A percentile compares a stretch with the other conserved stretches of the same genome.
Conservation (phyloP, 1,140 invertebrate genomes). For the Coelopa frigida region DNA sequence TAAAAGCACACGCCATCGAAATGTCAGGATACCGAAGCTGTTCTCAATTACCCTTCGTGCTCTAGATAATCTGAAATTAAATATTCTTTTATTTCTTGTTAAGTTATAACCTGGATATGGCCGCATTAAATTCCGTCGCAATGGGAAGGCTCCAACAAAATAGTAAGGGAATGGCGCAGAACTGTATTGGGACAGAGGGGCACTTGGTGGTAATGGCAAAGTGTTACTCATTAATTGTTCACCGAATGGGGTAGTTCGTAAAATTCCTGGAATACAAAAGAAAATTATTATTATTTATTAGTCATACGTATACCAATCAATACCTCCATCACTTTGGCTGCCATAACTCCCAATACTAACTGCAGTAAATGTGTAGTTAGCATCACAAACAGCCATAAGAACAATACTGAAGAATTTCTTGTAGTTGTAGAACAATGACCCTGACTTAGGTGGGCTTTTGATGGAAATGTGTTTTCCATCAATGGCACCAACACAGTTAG, state of each 20-base stretch:
- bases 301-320: not conserved
- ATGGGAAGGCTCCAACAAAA: constrained; percentile 1
- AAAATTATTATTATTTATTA: not conserved
- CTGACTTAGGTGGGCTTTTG: not conserved
- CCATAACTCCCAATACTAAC: constrained; percentile 1
- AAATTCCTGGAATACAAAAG: not conserved
- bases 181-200: not conserved
- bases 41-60: not conserved
- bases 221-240: not conserved
- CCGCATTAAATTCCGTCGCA: not conserved
- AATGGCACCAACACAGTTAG: not conserved
- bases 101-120: not conserved
- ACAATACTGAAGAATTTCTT: not conserved
- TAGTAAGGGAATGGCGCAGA: not conserved
- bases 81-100: not conserved
- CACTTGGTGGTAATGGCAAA: not conserved
- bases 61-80: not conserved
- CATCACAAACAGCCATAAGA: constrained; percentile 1
- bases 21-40: not conserved
- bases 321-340: constrained; percentile 7
- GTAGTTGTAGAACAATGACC: constrained; percentile 3
- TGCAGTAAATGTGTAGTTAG: constrained; percentile 5
- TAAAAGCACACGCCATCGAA: constrained; percentile 1
- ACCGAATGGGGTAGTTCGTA: not conserved
- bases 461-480: not conserved